Conservation (phyloP, 2,797 vertebrate genomes). For the Coilia nasus region DNA sequence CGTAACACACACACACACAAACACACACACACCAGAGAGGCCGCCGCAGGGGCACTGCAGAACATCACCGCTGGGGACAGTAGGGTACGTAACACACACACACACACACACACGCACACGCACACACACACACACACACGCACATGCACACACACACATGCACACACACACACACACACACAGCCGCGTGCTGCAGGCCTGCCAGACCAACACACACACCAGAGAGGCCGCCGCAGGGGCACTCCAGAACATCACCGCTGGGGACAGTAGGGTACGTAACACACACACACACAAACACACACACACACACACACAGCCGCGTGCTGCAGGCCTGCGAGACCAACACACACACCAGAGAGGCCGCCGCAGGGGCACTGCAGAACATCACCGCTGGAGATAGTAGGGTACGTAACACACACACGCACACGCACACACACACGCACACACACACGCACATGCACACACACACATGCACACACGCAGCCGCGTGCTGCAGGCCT, state of each 20-base stretch:
- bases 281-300: too few species aligned
- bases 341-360: slow-evolving; percentile 84
- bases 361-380: slow-evolving; percentile 88
- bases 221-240: slow-evolving; percentile 88
- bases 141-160: too few species aligned
- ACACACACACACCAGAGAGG: slow-evolving; percentile 78
- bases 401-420: slow-evolving; percentile 73
- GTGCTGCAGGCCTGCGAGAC: slow-evolving; percentile 84
- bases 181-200: slow-evolving; percentile 82
- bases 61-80: slow-evolving; percentile 91
- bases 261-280: slow-evolving; percentile 83
- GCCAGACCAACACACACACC: slow-evolving; percentile 37
- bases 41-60: slow-evolving; percentile 88
- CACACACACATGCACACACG: background rate
- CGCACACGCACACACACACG: background rate
- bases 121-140: background rate
- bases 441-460: too few species aligned
- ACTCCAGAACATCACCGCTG: slow-evolving; percentile 92
- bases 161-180: slow-evolving; percentile 5
- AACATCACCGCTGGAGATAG: slow-evolving; percentile 91
- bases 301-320: slow-evolving; percentile 67
- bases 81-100: slow-evolving; percentile 73
- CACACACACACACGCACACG: background rate
- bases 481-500: slow-evolving; percentile 82
- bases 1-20: slow-evolving; percentile 36